These are phyloP conservation scores for Leuctra nigra DNA, from an alignment of 2,888 invertebrate genomes.

Conservation along the genomic window DNA sequence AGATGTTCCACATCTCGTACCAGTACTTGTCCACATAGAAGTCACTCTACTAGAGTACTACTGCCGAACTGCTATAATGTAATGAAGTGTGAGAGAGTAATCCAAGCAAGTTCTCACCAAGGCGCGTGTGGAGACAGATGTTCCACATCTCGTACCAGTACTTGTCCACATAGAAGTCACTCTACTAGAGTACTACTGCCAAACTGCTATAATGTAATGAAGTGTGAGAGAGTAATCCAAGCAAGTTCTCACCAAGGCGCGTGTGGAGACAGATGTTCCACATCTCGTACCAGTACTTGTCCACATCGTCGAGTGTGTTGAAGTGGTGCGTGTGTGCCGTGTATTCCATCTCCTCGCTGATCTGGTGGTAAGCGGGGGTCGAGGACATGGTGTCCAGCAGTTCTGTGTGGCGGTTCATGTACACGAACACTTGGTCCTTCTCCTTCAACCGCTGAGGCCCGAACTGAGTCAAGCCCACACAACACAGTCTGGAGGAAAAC, in stretches of 20 bases:
- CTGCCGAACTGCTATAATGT: too few relatives aligned
- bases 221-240: too few relatives aligned
- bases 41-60: too few relatives aligned
- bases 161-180: slow-evolving; percentile 51
- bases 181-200: too few relatives aligned
- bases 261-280: slow-evolving; percentile 62
- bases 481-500: slow-evolving; percentile 43
- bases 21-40: slow-evolving; percentile 62
- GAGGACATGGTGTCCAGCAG: slow-evolving; percentile 60
- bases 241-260: slow-evolving; percentile 42
- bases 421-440: slow-evolving; percentile 62
- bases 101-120: too few relatives aligned
- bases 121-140: slow-evolving; percentile 57
- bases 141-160: slow-evolving; percentile 65
- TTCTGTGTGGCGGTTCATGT: slow-evolving; percentile 54
- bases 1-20: slow-evolving; percentile 60
- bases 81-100: too few relatives aligned
- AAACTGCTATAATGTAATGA: too few relatives aligned
- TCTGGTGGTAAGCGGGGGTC: slow-evolving; percentile 52
- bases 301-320: slow-evolving; percentile 45
- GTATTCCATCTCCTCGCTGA: slow-evolving; percentile 51
- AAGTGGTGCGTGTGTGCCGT: slow-evolving; percentile 50
- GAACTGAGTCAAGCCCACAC: slow-evolving; percentile 62
- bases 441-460: slow-evolving; percentile 57
- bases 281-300: slow-evolving; percentile 61